Evolutionary conservation across 2,113 vertebrate genomes (phyloP).

Genomic region (Lepus americanus): DNA sequence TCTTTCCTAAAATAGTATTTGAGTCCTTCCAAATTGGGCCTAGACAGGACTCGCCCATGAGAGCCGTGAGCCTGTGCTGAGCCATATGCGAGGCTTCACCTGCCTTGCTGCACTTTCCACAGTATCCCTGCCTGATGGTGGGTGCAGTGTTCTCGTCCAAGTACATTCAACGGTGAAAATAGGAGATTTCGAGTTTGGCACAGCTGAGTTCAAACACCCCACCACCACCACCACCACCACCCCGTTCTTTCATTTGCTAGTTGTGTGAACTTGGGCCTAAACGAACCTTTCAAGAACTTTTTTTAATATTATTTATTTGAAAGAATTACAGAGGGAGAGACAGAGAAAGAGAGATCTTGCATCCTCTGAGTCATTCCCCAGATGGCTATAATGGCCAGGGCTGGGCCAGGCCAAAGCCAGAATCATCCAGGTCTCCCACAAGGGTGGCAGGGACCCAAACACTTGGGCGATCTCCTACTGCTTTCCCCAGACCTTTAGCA

Average conservation of each 20-base stretch:
- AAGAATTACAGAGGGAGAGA: no score
- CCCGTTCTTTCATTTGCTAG: background rate
- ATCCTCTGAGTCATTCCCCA: no score
- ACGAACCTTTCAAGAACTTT: background rate
- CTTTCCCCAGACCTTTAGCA: no score
- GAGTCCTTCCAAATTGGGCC: constrained; percentile 20
- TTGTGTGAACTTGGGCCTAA: constrained; percentile 24
- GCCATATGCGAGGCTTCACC: background rate
- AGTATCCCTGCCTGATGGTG: background rate
- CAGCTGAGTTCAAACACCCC: background rate
- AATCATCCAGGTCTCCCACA: no score
- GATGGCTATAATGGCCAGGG: no score
- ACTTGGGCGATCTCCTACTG: no score
- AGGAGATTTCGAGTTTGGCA: background rate
- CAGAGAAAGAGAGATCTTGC: no score
- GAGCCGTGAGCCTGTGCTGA: background rate
- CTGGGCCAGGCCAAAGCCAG: no score
- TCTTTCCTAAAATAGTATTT: background rate
- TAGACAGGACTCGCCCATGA: constrained; percentile 13
- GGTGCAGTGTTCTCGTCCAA: background rate
- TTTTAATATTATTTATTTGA: background rate
- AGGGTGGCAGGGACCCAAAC: no score
- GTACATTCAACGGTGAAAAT: background rate
- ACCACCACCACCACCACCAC: no score
- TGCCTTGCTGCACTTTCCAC: background rate